Evolutionary conservation across 2,888 invertebrate genomes (phyloP).

Genomic region (Cephus rjabovi): DNA sequence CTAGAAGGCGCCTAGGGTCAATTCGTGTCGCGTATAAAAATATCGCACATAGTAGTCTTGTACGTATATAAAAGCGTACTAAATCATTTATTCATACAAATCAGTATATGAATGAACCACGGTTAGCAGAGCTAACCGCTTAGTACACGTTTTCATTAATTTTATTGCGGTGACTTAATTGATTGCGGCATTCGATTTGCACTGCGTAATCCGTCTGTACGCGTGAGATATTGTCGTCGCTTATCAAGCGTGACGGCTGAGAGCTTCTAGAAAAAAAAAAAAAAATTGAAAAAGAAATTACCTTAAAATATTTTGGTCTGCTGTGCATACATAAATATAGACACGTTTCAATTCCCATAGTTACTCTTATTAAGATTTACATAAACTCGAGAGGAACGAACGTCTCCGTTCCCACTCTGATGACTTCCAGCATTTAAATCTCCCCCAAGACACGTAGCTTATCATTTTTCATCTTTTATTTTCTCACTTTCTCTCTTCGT

Average conservation of each 20-base stretch:
- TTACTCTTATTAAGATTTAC: not conserved
- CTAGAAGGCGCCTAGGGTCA: not conserved
- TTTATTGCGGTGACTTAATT: constrained; percentile 53
- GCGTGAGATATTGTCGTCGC: not conserved
- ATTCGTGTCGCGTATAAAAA: not conserved
- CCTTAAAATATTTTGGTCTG: not conserved
- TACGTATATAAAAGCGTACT: not conserved
- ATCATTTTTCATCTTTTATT: not conserved
- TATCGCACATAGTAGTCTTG: not conserved
- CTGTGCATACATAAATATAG: not conserved
- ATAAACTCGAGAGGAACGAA: not conserved
- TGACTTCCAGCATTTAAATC: not conserved
- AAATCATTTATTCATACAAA: not conserved
- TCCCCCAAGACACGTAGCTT: not conserved
- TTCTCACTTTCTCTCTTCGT: not conserved
- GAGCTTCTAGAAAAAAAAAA: no score
- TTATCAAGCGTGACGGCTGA: not conserved
- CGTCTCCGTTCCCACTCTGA: not conserved
- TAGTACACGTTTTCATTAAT: constrained; percentile 17
- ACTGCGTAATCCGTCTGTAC: constrained; percentile 12
- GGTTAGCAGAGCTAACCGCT: not conserved
- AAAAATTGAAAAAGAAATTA: no score
- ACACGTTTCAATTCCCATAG: not conserved
- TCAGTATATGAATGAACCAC: not conserved
- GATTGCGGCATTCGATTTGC: constrained; percentile 47